Percentiles rank a stretch among this genome's conserved stretches.
Evolutionary conservation across 2,888 invertebrate genomes (phyloP).

Genomic region (Acronicta alni): DNA sequence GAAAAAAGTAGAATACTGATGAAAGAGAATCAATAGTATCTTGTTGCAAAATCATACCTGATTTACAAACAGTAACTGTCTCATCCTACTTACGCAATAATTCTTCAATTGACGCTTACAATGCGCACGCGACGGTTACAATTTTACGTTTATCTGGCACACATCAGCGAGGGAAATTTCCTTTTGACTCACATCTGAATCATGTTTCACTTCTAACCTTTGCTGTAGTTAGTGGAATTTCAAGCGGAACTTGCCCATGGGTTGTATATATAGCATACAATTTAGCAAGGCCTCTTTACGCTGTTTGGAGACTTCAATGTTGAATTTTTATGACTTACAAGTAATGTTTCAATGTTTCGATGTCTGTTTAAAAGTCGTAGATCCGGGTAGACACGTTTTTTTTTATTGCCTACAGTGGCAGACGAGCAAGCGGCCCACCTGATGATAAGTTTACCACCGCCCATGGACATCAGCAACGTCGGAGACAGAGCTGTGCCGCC

Average conservation of each 20-base stretch:
- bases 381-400: too few species aligned
- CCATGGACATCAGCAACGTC: too few species aligned
- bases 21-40: background rate
- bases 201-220: conserved; percentile 28
- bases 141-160: conserved; percentile 37
- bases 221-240: conserved; percentile 6
- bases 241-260: conserved; percentile 14
- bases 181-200: conserved; percentile 49
- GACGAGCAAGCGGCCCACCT: too few species aligned
- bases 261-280: background rate
- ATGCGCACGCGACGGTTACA: conserved; percentile 25
- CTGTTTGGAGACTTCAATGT: background rate
- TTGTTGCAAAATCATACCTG: conserved; percentile 15
- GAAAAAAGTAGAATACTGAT: too few species aligned
- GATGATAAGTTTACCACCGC: too few species aligned
- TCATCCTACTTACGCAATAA: conserved; percentile 33
- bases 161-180: conserved; percentile 42
- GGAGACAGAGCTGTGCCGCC: too few species aligned
- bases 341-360: background rate
- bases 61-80: conserved; percentile 29
- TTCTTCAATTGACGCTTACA: conserved; percentile 48
- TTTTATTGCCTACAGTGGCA: too few species aligned
- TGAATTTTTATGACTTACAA: background rate
- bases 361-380: background rate
- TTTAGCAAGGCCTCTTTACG: background rate